Conservation (phyloP, 2,888 invertebrate species). For the Chymomyza procnemis region DNA sequence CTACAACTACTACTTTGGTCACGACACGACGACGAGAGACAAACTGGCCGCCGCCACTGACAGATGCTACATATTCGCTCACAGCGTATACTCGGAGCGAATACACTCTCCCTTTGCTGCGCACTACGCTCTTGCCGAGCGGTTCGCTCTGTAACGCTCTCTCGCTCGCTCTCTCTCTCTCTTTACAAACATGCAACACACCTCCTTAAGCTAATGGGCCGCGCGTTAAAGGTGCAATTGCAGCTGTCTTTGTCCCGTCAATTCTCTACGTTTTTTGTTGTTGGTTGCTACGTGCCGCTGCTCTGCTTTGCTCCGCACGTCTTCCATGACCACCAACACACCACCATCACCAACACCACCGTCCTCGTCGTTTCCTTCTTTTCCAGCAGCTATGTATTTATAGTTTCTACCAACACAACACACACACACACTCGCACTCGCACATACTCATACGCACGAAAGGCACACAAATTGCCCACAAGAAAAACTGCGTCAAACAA, state of each 20-base stretch:
- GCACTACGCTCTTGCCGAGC: background rate
- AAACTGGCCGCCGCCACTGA: background rate
- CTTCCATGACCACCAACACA: constrained; percentile 69
- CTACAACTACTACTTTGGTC: constrained; percentile 59
- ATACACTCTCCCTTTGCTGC: constrained; percentile 1
- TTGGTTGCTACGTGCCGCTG: constrained; percentile 27
- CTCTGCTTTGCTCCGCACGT: constrained; percentile 39
- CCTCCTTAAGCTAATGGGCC: constrained; percentile 22
- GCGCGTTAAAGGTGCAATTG: constrained; percentile 67
- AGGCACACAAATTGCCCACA: background rate
- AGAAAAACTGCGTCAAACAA: constrained; percentile 4
- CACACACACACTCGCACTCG: too few relatives aligned
- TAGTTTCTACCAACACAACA: background rate
- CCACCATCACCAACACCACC: constrained; percentile 42
- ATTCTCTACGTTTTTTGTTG: constrained; percentile 13
- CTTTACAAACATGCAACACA: constrained; percentile 17
- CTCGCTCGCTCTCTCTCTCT: constrained; percentile 20
- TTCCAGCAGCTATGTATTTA: background rate
- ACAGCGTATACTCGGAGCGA: background rate
- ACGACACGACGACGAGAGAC: constrained; percentile 50
- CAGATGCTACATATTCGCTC: constrained; percentile 11
- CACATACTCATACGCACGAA: too few relatives aligned
- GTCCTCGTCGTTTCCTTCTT: constrained; percentile 53
- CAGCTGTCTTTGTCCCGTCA: constrained; percentile 62
- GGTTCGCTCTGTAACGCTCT: background rate